phyloP scores from a whole-genome alignment of 30 jellyfish, hydroid and myxozoan genomes.

The Cassiopea andromeda region DNA sequence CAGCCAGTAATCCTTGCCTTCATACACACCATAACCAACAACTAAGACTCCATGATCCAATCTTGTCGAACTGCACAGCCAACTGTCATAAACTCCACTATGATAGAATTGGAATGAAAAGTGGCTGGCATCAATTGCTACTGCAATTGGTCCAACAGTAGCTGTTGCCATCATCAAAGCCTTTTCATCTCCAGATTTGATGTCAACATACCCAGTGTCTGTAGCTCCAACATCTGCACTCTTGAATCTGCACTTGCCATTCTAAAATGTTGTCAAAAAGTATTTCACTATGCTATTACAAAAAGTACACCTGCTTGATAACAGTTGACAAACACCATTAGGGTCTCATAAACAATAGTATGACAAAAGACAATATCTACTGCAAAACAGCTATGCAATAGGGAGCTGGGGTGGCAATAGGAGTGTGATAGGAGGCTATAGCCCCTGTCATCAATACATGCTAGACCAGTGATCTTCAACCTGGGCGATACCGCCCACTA shows the following conservation, averaged over 20 bases:
- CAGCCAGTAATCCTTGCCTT: constrained; percentile 96
- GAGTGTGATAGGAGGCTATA: too few species aligned
- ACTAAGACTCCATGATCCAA: constrained; percentile 96
- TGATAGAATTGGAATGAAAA: constrained; percentile 94
- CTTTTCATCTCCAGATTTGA: constrained; percentile 88
- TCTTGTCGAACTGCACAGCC: constrained; percentile 88
- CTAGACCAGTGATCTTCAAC: too few species aligned
- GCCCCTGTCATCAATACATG: too few species aligned
- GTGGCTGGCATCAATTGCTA: constrained; percentile 97
- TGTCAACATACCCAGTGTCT: constrained; percentile 96
- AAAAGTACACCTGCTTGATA: background rate
- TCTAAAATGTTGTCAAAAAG: constrained; percentile 19
- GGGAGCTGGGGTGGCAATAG: too few species aligned
- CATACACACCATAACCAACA: constrained; percentile 90
- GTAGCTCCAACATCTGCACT: constrained; percentile 79
- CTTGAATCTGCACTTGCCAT: constrained; percentile 77
- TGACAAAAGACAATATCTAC: too few species aligned
- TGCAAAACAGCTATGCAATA: too few species aligned
- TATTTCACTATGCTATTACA: background rate
- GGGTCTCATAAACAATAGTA: too few species aligned
- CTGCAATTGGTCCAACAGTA: constrained; percentile 93
- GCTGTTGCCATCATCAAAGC: constrained; percentile 91
- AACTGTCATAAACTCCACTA: constrained; percentile 82
- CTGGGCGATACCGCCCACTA: too few species aligned
- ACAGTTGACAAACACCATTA: too few species aligned